Evolutionary conservation across 2,113 vertebrate genomes (phyloP).

Genomic region (Phocoena sinus): DNA sequence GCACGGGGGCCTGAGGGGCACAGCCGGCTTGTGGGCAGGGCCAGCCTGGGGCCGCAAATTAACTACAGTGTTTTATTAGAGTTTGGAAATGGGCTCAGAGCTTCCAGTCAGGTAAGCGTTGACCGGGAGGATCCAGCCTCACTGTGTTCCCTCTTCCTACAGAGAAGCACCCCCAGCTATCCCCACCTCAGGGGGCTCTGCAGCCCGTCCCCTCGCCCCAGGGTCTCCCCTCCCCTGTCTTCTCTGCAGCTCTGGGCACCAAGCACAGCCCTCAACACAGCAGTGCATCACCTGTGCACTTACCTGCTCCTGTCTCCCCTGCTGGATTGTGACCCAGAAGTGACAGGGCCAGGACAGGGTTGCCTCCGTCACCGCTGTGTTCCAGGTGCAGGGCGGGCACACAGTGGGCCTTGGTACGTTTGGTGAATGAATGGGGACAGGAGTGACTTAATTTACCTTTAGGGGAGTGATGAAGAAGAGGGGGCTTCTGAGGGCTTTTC

Average conservation of each 20-base stretch:
- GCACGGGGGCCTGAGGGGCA: neutral
- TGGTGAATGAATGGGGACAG: neutral
- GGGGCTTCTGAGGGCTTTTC: neutral
- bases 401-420: neutral
- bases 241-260: neutral
- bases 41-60: neutral
- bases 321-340: too few species aligned
- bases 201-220: fast-evolving
- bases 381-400: fast-evolving
- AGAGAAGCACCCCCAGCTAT: neutral
- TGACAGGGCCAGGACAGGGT: fast-evolving
- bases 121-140: neutral
- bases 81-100: neutral
- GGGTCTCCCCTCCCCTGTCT: fast-evolving
- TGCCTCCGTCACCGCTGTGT: fast-evolving
- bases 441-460: neutral
- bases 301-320: neutral
- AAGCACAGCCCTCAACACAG: neutral
- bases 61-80: neutral
- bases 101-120: neutral
- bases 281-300: neutral
- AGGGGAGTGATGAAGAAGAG: neutral
- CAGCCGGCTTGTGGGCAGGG: neutral
- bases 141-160: neutral
- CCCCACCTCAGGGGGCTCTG: neutral